Conservation (phyloP, 2,797 vertebrate species). For the Petrocephalus sullivani region DNA sequence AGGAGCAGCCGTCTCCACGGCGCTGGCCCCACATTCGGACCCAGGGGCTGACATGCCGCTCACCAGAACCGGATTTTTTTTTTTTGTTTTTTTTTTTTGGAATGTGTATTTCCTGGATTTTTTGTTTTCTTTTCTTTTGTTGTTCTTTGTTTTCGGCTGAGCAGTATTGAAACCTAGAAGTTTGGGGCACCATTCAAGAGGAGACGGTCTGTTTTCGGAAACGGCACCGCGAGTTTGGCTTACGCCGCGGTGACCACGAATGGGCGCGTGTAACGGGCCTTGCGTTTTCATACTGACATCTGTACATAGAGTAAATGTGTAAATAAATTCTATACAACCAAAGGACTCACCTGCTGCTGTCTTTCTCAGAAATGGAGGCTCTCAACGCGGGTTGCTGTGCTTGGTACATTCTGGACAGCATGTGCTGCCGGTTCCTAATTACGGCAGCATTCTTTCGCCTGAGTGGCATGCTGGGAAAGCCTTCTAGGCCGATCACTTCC, state of each 20-base stretch:
- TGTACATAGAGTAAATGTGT: conserved; percentile 75
- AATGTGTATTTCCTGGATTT: conserved; percentile 7
- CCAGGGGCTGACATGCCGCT: not conserved
- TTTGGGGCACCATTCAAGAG: conserved; percentile 35
- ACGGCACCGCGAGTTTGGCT: conserved; percentile 29
- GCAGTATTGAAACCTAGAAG: conserved; percentile 23
- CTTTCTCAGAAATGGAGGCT: not conserved
- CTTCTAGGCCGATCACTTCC: not conserved
- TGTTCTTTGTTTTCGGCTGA: conserved; percentile 20
- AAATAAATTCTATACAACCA: conserved; percentile 73
- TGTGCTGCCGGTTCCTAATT: not conserved
- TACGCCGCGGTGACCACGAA: conserved; percentile 32
- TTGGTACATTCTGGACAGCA: not conserved
- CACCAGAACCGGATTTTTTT: not conserved
- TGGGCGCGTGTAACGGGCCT: conserved; percentile 69
- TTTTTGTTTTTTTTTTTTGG: conserved; percentile 22
- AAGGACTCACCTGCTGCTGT: not conserved
- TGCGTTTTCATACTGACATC: conserved; percentile 61
- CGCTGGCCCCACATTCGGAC: conserved; percentile 20
- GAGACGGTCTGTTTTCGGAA: conserved; percentile 32
- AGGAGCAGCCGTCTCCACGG: conserved; percentile 18
- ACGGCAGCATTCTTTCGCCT: not conserved
- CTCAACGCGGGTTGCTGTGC: not conserved
- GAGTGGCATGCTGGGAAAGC: not conserved
- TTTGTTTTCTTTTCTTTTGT: conserved; percentile 22